These are phyloP conservation scores for Hucho hucho DNA, from an alignment of 2,113 vertebrate species.

Conservation along the genomic window DNA sequence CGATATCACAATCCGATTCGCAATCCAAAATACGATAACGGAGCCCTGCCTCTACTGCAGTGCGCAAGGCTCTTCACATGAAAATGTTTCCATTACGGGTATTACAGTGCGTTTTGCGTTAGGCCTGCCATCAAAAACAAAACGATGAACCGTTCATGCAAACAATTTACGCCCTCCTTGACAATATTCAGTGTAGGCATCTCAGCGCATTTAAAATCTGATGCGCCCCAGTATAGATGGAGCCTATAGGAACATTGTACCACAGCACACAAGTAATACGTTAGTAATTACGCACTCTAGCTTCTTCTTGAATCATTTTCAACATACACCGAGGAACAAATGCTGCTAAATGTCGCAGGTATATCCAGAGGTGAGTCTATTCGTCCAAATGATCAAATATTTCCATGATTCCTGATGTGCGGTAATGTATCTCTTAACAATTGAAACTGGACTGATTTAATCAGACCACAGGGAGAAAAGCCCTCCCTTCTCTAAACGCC, in stretches of 20 bases:
- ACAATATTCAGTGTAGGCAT: slow-evolving; percentile 48
- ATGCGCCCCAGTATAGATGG: slow-evolving; percentile 37
- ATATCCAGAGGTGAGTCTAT: not conserved
- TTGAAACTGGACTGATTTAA: slow-evolving; percentile 58
- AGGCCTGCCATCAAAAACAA: slow-evolving; percentile 53
- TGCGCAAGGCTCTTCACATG: slow-evolving; percentile 69
- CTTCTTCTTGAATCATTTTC: not conserved
- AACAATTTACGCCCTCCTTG: slow-evolving; percentile 59
- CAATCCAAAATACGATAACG: slow-evolving; percentile 50
- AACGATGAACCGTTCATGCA: slow-evolving; percentile 41
- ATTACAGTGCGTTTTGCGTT: slow-evolving; percentile 36
- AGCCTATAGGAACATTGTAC: slow-evolving; percentile 1
- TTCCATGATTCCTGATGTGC: slow-evolving; percentile 21
- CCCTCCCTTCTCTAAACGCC: slow-evolving; percentile 39
- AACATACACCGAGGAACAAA: slow-evolving; percentile 4
- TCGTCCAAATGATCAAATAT: not conserved
- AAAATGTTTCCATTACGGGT: slow-evolving; percentile 23
- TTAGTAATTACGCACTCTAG: slow-evolving; percentile 7
- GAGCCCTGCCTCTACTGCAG: slow-evolving; percentile 63
- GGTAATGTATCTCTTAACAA: slow-evolving; percentile 50
- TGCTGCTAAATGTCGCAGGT: not conserved
- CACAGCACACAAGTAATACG: slow-evolving; percentile 27
- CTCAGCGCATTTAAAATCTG: slow-evolving; percentile 50
- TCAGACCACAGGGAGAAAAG: slow-evolving; percentile 31
- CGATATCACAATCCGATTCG: slow-evolving; percentile 22